Percentiles rank a stretch among this genome's conserved stretches.
Conservation (phyloP, 1,140 invertebrate species). For the Delia radicum region DNA sequence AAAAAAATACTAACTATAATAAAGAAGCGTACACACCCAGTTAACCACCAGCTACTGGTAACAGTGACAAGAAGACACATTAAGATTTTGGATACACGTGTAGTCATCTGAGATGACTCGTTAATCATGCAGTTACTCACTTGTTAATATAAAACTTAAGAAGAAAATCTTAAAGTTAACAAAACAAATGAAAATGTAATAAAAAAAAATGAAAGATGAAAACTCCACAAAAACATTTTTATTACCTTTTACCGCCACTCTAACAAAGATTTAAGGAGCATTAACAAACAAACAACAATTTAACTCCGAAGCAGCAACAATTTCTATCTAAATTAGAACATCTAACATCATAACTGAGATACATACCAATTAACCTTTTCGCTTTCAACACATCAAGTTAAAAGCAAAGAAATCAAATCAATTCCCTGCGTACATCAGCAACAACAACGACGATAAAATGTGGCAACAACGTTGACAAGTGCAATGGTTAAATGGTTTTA, state of each 20-base stretch:
- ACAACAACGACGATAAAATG: background rate
- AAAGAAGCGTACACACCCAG: background rate
- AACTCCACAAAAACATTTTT: too few relatives aligned
- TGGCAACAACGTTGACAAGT: background rate
- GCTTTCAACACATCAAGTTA: background rate
- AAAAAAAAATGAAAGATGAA: too few relatives aligned
- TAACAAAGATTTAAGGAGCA: background rate
- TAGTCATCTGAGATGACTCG: too few relatives aligned
- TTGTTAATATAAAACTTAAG: background rate
- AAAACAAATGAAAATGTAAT: background rate
- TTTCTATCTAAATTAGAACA: slow-evolving; percentile 8
- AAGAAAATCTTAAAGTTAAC: background rate
- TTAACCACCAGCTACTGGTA: background rate
- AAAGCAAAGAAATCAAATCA: background rate
- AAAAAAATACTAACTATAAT: background rate
- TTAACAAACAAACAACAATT: background rate
- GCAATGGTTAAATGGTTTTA: slow-evolving; percentile 4
- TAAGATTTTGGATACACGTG: too few relatives aligned
- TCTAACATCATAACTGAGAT: background rate
- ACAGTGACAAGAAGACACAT: too few relatives aligned
- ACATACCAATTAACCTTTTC: slow-evolving; percentile 3
- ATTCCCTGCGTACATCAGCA: too few relatives aligned
- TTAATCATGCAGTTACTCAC: too few relatives aligned
- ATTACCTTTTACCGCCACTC: too few relatives aligned
- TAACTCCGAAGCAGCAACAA: background rate